Evolutionary conservation across 2,888 invertebrate genomes (phyloP).

Genomic region (Horisme vitalbata): DNA sequence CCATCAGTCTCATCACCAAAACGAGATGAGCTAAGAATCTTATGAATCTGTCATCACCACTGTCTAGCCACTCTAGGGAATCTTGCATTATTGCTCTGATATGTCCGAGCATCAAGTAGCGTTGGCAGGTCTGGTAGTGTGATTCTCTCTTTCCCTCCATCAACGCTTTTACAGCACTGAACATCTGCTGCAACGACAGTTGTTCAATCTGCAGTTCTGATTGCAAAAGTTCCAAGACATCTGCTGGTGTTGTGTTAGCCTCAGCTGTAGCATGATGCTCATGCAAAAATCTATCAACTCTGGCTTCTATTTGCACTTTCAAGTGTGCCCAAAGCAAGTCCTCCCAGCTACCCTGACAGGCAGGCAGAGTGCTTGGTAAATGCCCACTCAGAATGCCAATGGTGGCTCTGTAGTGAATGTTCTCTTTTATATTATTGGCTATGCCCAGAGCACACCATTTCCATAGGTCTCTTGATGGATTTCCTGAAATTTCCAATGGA

Average conservation of each 20-base stretch:
- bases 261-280: constrained; percentile 74
- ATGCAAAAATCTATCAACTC: constrained; percentile 87
- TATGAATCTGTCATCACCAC: constrained; percentile 81
- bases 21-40: constrained; percentile 94
- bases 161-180: constrained; percentile 69
- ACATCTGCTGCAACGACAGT: constrained; percentile 67
- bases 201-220: constrained; percentile 64
- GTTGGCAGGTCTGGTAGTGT: constrained; percentile 90
- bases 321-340: constrained; percentile 95
- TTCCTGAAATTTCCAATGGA: constrained; percentile 88
- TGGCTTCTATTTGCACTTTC: constrained; percentile 90
- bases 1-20: constrained; percentile 91
- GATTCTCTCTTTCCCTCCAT: constrained; percentile 83
- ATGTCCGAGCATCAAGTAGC: constrained; percentile 92
- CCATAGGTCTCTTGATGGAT: constrained; percentile 91
- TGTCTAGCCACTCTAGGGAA: constrained; percentile 86
- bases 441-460: constrained; percentile 88
- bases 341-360: constrained; percentile 91
- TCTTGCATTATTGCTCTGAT: constrained; percentile 88
- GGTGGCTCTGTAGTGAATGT: constrained; percentile 84
- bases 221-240: constrained; percentile 69
- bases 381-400: constrained; percentile 93
- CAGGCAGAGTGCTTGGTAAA: constrained; percentile 88
- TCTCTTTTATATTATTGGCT: constrained; percentile 80
- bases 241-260: constrained; percentile 66